Conservation (phyloP, 2,888 invertebrate species). For the Carcina quercana region DNA sequence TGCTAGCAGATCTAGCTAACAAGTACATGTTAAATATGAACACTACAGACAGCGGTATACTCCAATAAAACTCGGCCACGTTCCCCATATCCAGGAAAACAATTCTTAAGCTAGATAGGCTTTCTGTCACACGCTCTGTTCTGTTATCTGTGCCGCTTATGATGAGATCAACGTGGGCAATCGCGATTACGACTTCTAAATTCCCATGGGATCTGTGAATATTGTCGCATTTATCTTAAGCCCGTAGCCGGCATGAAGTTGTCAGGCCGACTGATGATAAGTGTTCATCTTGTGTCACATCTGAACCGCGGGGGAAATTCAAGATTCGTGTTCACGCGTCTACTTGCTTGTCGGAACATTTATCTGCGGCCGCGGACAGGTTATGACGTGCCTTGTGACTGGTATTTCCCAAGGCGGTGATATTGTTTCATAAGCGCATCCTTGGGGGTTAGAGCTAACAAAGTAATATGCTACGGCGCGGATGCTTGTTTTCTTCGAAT, state of each 20-base stretch:
- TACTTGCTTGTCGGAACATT: constrained; percentile 29
- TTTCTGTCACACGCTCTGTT: too few species aligned
- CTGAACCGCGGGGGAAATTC: constrained; percentile 36
- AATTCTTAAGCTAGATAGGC: too few species aligned
- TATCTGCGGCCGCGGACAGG: constrained; percentile 24
- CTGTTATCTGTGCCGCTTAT: too few species aligned
- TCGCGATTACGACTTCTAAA: constrained; percentile 25
- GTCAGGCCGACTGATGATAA: constrained; percentile 26
- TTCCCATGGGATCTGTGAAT: constrained; percentile 25
- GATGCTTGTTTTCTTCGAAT: too few species aligned
- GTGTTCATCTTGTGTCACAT: constrained; percentile 31
- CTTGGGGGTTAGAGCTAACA: neutral
- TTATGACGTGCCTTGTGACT: constrained; percentile 22
- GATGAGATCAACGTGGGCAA: constrained; percentile 23
- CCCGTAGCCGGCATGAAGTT: constrained; percentile 22
- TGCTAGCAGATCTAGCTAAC: too few species aligned
- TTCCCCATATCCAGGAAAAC: too few species aligned
- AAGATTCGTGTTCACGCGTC: constrained; percentile 29
- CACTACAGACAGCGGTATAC: too few species aligned
- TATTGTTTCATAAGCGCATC: constrained; percentile 8
- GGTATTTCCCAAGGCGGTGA: constrained; percentile 2
- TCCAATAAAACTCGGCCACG: too few species aligned
- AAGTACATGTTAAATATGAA: too few species aligned
- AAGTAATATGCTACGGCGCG: neutral
- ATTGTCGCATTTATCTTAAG: constrained; percentile 24